Evolutionary conservation across 2,888 invertebrate genomes (phyloP), one percentile per base, ranked within the genome.

Genomic region (Leptarthrus brevirostris): DNA sequence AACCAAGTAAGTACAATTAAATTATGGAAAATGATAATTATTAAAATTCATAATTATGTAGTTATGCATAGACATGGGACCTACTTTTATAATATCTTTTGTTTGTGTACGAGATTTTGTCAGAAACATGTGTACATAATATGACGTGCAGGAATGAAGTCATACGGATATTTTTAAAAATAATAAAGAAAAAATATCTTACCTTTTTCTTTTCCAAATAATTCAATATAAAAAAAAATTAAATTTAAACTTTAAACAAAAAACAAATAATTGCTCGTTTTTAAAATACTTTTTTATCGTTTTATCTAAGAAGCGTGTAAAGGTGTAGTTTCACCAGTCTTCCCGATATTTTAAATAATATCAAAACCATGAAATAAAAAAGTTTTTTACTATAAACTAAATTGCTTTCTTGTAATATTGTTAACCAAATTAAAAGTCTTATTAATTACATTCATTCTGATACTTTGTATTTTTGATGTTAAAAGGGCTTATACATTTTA

Each of bases 321-420:
- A 52, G 69, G 52, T 69, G 52, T 69, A 69, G 52, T 69, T 14
- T 69, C 66, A 75, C 58, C 73, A 75, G 75, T 75, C 75, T 75
- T 75, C 75, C 75, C 75, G 74, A 75, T 69, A 75, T 75, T 72
- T 75, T 34, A 26, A 73, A 30, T 40, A 53, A 52, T 20, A 26
- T 34, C 52, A 66, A 18, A 52, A 52, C 10, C 5, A n/a, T 47
- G 16, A n/a, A 47, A 47, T n/a, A 47, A 47, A 47, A 47, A 47
- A 14, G 47, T 47, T 47, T 47, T 40, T 40, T 61, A 20, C 26
- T 61, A 40, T 61, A 36, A 24, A 47, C 44, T 72, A 44, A 56
- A 16, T 47, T 30, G 5, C 8, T 30, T 30, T 30, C 30, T 6
- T 30, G 0, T 4, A 8, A 30, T 8, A 30, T 30, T 30, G 1